A percentile compares a stretch with the other conserved stretches of the same genome.
These are phyloP conservation scores for Leucozona laternaria DNA, from an alignment of 2,888 invertebrate species.

Conservation along the genomic window DNA sequence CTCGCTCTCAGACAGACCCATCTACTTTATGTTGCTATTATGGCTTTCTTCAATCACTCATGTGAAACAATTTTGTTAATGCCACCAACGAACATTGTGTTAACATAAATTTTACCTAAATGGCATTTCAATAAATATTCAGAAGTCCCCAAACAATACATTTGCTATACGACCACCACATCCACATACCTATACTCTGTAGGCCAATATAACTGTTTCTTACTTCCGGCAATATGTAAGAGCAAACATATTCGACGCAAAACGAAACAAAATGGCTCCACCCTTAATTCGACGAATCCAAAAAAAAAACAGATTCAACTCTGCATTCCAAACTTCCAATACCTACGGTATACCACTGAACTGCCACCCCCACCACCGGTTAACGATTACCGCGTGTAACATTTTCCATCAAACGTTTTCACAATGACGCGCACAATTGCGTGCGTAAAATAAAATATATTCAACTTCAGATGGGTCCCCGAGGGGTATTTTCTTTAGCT, in stretches of 20 bases:
- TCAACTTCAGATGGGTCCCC: conserved; percentile 71
- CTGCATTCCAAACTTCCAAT: not conserved
- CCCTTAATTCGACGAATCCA: not conserved
- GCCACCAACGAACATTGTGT: conserved; percentile 61
- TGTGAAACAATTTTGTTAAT: conserved; percentile 51
- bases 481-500: conserved; percentile 71
- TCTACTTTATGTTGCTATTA: not conserved
- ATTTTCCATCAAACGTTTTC: conserved; percentile 59
- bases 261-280: conserved; percentile 20
- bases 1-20: not conserved
- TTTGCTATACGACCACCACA: conserved; percentile 1
- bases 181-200: not conserved
- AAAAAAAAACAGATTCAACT: not conserved
- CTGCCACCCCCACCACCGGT: too few species aligned
- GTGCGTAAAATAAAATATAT: conserved; percentile 74
- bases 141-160: conserved; percentile 55
- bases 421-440: conserved; percentile 72
- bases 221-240: conserved; percentile 14
- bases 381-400: conserved; percentile 11
- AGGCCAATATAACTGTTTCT: conserved; percentile 49
- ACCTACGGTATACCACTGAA: not conserved
- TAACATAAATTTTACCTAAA: conserved; percentile 65
- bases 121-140: conserved; percentile 66
- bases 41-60: conserved; percentile 4
- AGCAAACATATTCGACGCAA: conserved; percentile 10